These are phyloP conservation scores for Galleria mellonella DNA, from an alignment of 1,140 invertebrate genomes.

Conservation along the genomic window DNA sequence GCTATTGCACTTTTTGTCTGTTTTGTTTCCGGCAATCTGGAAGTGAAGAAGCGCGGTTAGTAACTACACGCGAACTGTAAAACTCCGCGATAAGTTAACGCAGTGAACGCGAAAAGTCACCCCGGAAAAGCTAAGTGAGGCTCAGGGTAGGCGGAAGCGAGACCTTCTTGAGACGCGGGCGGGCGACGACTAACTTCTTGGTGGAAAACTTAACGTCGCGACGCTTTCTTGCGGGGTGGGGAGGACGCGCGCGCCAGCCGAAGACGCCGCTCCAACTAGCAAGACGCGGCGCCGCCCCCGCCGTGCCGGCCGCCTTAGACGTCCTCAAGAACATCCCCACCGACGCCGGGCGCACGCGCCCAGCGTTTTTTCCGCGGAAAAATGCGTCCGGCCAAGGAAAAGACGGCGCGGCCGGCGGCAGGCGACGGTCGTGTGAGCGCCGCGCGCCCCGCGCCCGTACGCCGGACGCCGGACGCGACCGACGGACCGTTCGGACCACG, in stretches of 20 bases:
- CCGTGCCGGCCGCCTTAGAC: slow-evolving; percentile 51
- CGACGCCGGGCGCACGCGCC: slow-evolving; percentile 61
- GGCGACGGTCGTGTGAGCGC: slow-evolving; percentile 23
- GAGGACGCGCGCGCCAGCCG: slow-evolving; percentile 65
- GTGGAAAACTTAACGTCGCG: slow-evolving; percentile 69
- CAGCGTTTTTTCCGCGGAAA: slow-evolving; percentile 70
- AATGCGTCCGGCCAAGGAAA: slow-evolving; percentile 69
- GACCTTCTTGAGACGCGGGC: slow-evolving; percentile 70
- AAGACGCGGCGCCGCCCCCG: slow-evolving; percentile 69
- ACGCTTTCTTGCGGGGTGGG: slow-evolving; percentile 68
- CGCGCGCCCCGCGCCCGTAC: slow-evolving; percentile 21
- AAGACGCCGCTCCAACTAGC: slow-evolving; percentile 71
- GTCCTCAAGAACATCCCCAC: slow-evolving; percentile 68
- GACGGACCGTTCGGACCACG: slow-evolving; percentile 49
- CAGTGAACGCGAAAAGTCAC: slow-evolving; percentile 21
- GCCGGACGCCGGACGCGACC: slow-evolving; percentile 19
- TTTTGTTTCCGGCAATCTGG: slow-evolving; percentile 32
- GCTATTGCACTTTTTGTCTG: slow-evolving; percentile 16
- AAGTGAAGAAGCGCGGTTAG: slow-evolving; percentile 29
- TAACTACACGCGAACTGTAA: slow-evolving; percentile 15
- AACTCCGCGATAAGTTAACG: slow-evolving; percentile 25
- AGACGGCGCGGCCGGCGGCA: slow-evolving; percentile 41
- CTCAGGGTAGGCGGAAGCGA: slow-evolving; percentile 52
- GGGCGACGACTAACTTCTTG: slow-evolving; percentile 73
- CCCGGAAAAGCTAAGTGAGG: slow-evolving; percentile 25